Conservation (phyloP, 2,113 vertebrate species). For the Psettodes erumei region DNA sequence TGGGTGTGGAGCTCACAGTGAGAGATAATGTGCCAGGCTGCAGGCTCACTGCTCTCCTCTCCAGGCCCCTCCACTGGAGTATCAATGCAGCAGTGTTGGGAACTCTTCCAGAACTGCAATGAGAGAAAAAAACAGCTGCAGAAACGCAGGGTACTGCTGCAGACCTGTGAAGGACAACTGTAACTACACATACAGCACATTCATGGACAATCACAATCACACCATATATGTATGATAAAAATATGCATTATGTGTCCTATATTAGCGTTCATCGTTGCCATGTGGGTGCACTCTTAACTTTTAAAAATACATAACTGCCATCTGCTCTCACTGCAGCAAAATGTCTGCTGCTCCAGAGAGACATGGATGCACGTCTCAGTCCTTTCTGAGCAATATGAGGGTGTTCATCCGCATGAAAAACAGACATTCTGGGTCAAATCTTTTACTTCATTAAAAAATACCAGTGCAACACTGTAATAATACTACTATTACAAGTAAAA, state of each 20-base stretch:
- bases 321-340: slow-evolving; percentile 64
- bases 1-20: slow-evolving; percentile 21
- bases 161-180: slow-evolving; percentile 44
- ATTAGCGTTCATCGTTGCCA: slow-evolving; percentile 12
- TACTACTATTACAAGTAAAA: not conserved
- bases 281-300: slow-evolving; percentile 24
- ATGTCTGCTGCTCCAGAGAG: slow-evolving; percentile 37
- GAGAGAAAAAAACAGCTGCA: slow-evolving; percentile 60
- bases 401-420: not conserved
- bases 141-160: slow-evolving; percentile 62
- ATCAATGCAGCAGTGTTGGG: slow-evolving; percentile 76
- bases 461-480: not conserved
- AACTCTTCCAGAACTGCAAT: slow-evolving; percentile 77
- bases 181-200: not conserved
- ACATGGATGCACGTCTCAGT: slow-evolving; percentile 46
- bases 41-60: slow-evolving; percentile 54
- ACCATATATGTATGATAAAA: not conserved
- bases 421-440: not conserved
- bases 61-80: slow-evolving; percentile 66
- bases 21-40: slow-evolving; percentile 49
- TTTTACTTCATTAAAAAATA: not conserved
- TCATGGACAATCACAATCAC: not conserved
- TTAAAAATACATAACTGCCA: slow-evolving; percentile 46
- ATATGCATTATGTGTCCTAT: not conserved
- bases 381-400: not conserved